Evolutionary conservation across 2,888 invertebrate species (phyloP).

Genomic region (Orchestes rusci): DNA sequence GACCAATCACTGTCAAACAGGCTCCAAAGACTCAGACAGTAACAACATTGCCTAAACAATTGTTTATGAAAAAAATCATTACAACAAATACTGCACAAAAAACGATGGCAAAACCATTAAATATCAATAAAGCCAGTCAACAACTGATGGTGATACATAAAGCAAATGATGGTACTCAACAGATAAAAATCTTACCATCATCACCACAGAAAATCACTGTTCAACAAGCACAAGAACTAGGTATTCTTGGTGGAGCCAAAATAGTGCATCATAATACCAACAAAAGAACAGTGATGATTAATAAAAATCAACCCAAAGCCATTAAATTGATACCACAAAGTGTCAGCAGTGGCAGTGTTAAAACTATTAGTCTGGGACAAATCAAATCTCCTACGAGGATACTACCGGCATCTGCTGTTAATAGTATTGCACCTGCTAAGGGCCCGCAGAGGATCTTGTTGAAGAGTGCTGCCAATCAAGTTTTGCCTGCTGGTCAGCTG

Average conservation of each 20-base stretch:
- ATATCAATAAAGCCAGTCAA: constrained; percentile 30
- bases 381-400: constrained; percentile 66
- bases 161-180: constrained; percentile 23
- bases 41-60: constrained; percentile 35
- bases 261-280: constrained; percentile 27
- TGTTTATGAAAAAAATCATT: constrained; percentile 41
- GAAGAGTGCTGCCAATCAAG: constrained; percentile 43
- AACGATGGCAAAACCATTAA: constrained; percentile 31
- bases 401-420: constrained; percentile 52
- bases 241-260: constrained; percentile 39
- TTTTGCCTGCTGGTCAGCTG: constrained; percentile 40
- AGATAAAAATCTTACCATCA: constrained; percentile 30
- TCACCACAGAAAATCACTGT: constrained; percentile 45
- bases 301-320: constrained; percentile 38
- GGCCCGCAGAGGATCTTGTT: constrained; percentile 51
- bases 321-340: constrained; percentile 40
- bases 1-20: constrained; percentile 39
- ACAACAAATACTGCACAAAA: constrained; percentile 29
- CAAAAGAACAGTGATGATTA: constrained; percentile 44
- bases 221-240: constrained; percentile 58
- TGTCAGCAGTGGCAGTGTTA: constrained; percentile 27
- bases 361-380: constrained; percentile 42
- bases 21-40: constrained; percentile 35
- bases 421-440: constrained; percentile 42
- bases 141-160: constrained; percentile 22